phyloP scores from a whole-genome alignment of 2,888 invertebrate genomes.

The Caradrina kadenii region DNA sequence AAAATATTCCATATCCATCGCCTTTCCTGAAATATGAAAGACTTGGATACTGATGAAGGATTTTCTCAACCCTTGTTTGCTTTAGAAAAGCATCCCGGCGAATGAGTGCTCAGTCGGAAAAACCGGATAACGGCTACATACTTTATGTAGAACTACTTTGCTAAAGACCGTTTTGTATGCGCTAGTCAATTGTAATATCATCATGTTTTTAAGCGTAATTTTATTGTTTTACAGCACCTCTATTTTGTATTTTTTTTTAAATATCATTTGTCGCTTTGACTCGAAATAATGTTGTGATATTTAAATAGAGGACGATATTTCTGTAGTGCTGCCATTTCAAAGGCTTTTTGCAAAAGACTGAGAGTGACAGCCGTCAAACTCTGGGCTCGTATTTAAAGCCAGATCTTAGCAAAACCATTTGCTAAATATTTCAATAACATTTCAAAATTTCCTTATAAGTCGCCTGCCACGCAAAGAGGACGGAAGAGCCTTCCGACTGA shows the following conservation, averaged over 20 bases:
- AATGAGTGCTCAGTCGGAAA: background rate
- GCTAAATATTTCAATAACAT: background rate
- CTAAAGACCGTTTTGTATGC: no score
- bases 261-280: conserved; percentile 12
- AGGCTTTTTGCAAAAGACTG: background rate
- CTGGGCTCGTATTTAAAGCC: background rate
- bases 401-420: background rate
- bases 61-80: background rate
- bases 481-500: background rate
- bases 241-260: background rate
- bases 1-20: background rate
- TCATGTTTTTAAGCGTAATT: background rate
- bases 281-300: background rate
- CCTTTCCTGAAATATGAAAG: background rate
- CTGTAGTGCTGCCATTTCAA: background rate
- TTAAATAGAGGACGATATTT: background rate
- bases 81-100: background rate
- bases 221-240: background rate
- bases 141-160: background rate
- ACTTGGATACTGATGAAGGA: background rate
- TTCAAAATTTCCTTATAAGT: background rate
- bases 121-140: background rate
- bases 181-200: background rate
- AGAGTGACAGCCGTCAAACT: background rate
- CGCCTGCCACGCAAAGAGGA: background rate